phyloP scores from a whole-genome alignment of 2,113 vertebrate species.

The Telmatochromis brachygnathus region DNA sequence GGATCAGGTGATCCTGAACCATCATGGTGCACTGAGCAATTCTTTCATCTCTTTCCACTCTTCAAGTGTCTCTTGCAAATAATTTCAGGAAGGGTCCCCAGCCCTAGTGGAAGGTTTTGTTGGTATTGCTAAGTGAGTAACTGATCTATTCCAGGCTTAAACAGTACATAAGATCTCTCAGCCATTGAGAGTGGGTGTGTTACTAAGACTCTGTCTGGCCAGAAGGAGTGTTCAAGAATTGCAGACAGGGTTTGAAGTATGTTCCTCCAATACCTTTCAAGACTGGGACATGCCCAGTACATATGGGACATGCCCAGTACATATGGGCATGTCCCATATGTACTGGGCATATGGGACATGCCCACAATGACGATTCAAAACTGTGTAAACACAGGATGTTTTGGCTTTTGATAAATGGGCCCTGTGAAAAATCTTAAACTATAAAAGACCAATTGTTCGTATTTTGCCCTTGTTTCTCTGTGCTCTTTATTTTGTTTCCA shows the following conservation, averaged over 20 bases:
- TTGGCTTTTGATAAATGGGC: not conserved
- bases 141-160: not conserved
- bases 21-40: fast-evolving
- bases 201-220: not conserved
- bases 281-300: not conserved
- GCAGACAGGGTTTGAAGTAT: not conserved
- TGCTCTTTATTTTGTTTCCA: not conserved
- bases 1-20: not conserved
- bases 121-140: not conserved
- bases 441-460: not conserved
- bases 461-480: not conserved
- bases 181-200: not conserved
- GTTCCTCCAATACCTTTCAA: not conserved
- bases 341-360: not conserved
- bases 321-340: not conserved
- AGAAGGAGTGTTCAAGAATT: fast-evolving
- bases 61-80: not conserved
- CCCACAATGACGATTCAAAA: not conserved
- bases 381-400: not conserved
- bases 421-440: not conserved
- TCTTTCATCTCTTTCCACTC: not conserved
- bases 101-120: not conserved
- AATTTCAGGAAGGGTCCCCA: not conserved
- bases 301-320: not conserved
- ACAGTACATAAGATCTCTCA: not conserved